These are phyloP conservation scores for Poeciliopsis occidentalis DNA, from an alignment of 2,113 vertebrate genomes.

Conservation along the genomic window DNA sequence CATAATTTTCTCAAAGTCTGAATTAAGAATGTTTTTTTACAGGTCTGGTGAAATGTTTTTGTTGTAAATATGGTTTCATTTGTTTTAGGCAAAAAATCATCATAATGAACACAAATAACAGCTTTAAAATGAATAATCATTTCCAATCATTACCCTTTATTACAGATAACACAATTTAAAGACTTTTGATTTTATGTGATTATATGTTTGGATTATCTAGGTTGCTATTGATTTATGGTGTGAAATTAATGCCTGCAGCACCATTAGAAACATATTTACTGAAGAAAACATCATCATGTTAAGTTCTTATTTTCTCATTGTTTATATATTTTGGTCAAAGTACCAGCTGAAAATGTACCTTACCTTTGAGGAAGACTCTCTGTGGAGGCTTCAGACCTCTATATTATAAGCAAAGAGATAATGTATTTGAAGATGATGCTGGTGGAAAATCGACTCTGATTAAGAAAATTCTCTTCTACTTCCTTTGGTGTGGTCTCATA, in stretches of 20 bases:
- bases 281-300: no score
- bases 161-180: no score
- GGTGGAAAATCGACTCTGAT: slow-evolving; percentile 42
- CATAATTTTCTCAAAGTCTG: no score
- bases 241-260: background rate
- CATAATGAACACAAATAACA: no score
- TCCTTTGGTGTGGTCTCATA: slow-evolving; percentile 31
- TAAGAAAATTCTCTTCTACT: slow-evolving; percentile 48
- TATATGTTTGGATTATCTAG: background rate
- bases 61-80: no score
- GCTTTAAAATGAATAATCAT: no score
- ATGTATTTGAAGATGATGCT: slow-evolving; percentile 36
- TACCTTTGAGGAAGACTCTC: slow-evolving; percentile 32
- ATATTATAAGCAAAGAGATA: slow-evolving; percentile 31
- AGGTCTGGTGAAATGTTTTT: no score
- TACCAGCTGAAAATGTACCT: slow-evolving; percentile 27
- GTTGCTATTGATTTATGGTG: background rate
- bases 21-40: no score
- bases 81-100: no score
- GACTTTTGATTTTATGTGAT: no score
- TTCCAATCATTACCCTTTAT: no score
- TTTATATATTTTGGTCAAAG: slow-evolving; percentile 31
- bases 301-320: no score
- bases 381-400: slow-evolving; percentile 26
- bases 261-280: background rate